A percentile compares a stretch with the other conserved stretches of the same genome.
phyloP scores from a whole-genome alignment of 2,888 invertebrate genomes.

The Ellobium chinense region DNA sequence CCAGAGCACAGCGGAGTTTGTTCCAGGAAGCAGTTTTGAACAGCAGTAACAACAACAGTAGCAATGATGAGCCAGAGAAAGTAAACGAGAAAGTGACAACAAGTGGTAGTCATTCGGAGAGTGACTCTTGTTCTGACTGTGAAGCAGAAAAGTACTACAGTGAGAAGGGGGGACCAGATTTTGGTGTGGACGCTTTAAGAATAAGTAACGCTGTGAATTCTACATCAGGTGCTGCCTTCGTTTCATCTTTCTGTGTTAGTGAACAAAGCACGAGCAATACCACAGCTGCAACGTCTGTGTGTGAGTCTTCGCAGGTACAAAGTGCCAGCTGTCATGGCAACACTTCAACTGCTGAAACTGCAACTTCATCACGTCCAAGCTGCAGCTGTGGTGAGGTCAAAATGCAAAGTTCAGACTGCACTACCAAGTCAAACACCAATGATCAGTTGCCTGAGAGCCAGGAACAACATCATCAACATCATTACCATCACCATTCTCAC shows the following conservation, averaged over 20 bases:
- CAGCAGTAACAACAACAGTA: neutral
- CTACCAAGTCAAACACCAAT: no score
- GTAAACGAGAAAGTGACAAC: no score
- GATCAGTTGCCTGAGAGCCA: no score
- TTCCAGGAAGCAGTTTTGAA: neutral
- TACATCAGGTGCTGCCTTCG: no score
- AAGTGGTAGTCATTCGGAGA: neutral
- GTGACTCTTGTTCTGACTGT: conserved; percentile 30
- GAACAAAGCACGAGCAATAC: neutral
- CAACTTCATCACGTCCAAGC: no score
- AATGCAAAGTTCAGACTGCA: no score
- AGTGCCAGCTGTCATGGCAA: no score
- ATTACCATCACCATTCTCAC: neutral
- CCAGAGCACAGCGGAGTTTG: conserved; percentile 26
- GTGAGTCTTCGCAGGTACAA: no score
- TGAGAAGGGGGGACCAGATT: neutral
- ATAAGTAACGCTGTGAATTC: neutral
- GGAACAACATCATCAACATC: neutral
- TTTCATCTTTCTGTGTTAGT: neutral
- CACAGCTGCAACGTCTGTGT: no score
- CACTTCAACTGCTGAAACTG: no score
- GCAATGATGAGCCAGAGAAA: neutral
- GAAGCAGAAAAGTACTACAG: conserved; percentile 19
- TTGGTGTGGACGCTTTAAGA: neutral
- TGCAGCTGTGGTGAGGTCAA: no score